phyloP scores from a whole-genome alignment of 2,113 vertebrate species.

The Conger conger region DNA sequence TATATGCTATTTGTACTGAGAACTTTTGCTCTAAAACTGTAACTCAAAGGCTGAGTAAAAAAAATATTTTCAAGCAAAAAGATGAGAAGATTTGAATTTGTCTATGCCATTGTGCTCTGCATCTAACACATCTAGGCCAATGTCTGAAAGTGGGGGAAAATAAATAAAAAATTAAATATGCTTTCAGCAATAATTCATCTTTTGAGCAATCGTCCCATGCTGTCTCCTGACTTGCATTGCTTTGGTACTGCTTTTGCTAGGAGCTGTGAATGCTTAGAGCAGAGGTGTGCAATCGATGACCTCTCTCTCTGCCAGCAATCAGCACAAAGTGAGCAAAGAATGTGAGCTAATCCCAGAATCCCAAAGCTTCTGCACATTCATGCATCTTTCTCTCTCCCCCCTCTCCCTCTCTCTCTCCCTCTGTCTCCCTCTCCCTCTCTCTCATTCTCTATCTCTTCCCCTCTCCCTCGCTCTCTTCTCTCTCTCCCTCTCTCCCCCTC shows the following conservation, averaged over 20 bases:
- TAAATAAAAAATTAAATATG: slow-evolving; percentile 6
- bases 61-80: not conserved
- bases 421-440: too few relatives aligned
- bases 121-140: not conserved
- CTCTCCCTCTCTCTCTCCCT: too few relatives aligned
- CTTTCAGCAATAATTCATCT: not conserved
- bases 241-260: not conserved
- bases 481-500: too few relatives aligned
- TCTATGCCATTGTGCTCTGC: not conserved
- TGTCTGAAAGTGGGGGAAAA: not conserved
- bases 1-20: not conserved
- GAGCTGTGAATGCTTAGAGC: not conserved
- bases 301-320: not conserved
- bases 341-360: not conserved
- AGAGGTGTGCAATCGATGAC: not conserved
- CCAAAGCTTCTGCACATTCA: not conserved
- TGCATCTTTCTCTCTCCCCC: too few relatives aligned
- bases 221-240: not conserved
- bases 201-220: not conserved
- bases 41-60: not conserved
- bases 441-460: too few relatives aligned
- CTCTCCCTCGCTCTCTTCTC: too few relatives aligned
- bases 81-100: not conserved
- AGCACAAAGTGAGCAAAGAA: not conserved
- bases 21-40: not conserved